Percentiles rank a stretch among this genome's conserved stretches.
These are phyloP conservation scores for Papilio dardanus DNA, from an alignment of 1,140 invertebrate species.

Conservation along the genomic window DNA sequence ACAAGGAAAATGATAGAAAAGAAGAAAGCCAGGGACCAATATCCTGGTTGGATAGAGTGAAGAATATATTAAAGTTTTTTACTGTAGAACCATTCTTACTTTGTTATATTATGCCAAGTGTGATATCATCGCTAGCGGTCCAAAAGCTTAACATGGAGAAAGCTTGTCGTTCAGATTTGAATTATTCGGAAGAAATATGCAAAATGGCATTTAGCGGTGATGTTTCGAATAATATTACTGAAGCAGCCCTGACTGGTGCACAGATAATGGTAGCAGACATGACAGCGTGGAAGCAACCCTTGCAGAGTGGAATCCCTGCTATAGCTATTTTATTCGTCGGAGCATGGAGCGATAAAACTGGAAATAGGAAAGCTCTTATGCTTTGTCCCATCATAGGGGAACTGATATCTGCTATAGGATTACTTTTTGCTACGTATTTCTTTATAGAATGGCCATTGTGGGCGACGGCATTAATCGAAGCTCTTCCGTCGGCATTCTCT, in stretches of 20 bases:
- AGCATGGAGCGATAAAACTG: slow-evolving; percentile 84
- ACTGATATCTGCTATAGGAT: slow-evolving; percentile 68
- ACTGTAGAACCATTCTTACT: slow-evolving; percentile 83
- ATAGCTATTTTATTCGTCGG: slow-evolving; percentile 84
- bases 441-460: slow-evolving; percentile 82
- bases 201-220: slow-evolving; percentile 69
- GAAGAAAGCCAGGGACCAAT: slow-evolving; percentile 27
- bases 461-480: slow-evolving; percentile 80
- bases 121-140: slow-evolving; percentile 79
- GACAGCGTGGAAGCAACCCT: slow-evolving; percentile 80
- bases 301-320: slow-evolving; percentile 83
- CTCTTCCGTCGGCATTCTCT: slow-evolving; percentile 79
- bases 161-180: slow-evolving; percentile 83
- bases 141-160: slow-evolving; percentile 85
- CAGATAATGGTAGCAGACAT: slow-evolving; percentile 82
- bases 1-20: slow-evolving; percentile 38
- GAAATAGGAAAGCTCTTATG: slow-evolving; percentile 84
- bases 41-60: slow-evolving; percentile 41
- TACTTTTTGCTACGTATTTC: slow-evolving; percentile 81
- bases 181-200: slow-evolving; percentile 81
- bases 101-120: slow-evolving; percentile 81
- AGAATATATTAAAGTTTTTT: slow-evolving; percentile 59
- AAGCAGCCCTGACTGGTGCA: slow-evolving; percentile 64
- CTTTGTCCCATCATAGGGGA: slow-evolving; percentile 83
- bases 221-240: slow-evolving; percentile 52